Evolutionary conservation across 2,113 vertebrate species (phyloP), one percentile per base, ranked within the genome.

Genomic region (Reinhardtius hippoglossoides): DNA sequence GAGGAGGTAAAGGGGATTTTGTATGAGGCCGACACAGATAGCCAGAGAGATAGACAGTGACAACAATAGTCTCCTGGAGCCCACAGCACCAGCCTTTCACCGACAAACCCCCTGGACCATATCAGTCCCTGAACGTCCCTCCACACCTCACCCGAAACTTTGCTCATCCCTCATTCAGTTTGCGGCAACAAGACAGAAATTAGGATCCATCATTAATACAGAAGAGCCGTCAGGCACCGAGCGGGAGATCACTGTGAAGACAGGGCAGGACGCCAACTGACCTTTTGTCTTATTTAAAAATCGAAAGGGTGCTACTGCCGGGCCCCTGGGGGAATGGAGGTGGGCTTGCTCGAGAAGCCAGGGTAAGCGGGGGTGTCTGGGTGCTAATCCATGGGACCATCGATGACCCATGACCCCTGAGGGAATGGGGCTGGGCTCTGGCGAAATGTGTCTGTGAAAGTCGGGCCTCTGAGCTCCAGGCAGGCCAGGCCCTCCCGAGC

Each of bases 261-360:
- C 54, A 57, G 84, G 72, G 78, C 83, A 80, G 56, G 65, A 62
- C 27, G 67, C 85, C 16, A 46, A 65, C 83, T 93, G 94, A 94
- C 94, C 93, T 95, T 92, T 93, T 82, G 80, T 94, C 91, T 93
- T 93, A 92, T 93, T 93, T 93, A 92, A 94, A 95, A 94, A 94
- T 94, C 93, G 92, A 94, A 93, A 74, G 85, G 88, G 84, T 90
- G 85, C 85, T 80, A 80, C 82, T 65, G 71, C 59, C 52, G 50
- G 67, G 86, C 74, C 82, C 67, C 8, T 37, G 57, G 80, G 89
- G 86, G 62, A 71, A 69, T 59, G 59, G 89, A 85, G 79, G 85
- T 81, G 73, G 87, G 70, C 27, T 72, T 75, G 68, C 69, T 58
- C 46, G 67, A 81, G 74, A 37, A 74, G 44, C 48, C 58, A 58